Conservation (phyloP, 2,113 vertebrate genomes). For the Tenrec ecaudatus region DNA sequence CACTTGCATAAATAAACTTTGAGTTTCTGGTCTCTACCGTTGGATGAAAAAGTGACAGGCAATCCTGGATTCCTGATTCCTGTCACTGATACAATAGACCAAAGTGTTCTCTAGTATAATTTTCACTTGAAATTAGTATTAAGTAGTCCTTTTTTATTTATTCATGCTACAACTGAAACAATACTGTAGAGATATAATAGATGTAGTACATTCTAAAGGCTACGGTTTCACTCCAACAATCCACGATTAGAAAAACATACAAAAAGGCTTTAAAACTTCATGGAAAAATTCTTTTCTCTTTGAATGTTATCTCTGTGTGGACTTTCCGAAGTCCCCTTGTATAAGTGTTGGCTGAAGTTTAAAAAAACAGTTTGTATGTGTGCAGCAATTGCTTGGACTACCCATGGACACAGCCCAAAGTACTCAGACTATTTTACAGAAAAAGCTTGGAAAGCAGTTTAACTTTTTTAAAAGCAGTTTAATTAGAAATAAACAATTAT, state of each 20-base stretch:
- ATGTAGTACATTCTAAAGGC: neutral
- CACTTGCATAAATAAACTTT: too few relatives aligned
- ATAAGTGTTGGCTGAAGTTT: neutral
- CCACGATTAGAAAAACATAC: neutral
- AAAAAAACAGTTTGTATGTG: neutral
- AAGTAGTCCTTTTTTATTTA: neutral
- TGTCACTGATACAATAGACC: neutral
- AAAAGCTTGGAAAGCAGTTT: neutral
- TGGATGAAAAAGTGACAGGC: too few relatives aligned
- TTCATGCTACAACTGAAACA: neutral
- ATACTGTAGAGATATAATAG: neutral
- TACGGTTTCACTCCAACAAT: neutral
- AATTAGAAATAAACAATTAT: neutral
- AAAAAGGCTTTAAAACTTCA: too few relatives aligned
- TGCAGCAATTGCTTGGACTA: neutral
- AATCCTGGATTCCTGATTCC: too few relatives aligned
- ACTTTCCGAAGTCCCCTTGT: too few relatives aligned
- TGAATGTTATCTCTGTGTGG: too few relatives aligned
- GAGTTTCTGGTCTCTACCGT: too few relatives aligned
- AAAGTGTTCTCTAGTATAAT: neutral
- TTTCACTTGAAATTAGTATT: constrained; percentile 28
- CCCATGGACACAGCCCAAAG: neutral
- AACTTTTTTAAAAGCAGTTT: neutral
- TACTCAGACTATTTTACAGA: neutral
- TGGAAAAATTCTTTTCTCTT: too few relatives aligned